Conservation (phyloP, 2,113 vertebrate species). For the Amia ocellicauda region DNA sequence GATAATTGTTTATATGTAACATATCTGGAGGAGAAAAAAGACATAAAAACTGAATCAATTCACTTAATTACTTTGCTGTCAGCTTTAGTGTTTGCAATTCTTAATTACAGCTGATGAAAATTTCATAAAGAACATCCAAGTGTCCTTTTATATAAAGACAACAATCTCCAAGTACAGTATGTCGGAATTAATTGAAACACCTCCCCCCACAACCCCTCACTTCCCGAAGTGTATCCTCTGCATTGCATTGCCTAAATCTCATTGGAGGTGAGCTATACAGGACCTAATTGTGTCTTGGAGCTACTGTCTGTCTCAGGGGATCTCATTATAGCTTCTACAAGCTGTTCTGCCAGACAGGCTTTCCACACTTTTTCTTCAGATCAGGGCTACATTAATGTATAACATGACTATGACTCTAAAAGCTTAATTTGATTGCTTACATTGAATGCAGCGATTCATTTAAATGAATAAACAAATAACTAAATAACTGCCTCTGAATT, state of each 20-base stretch:
- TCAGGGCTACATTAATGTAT: constrained; percentile 30
- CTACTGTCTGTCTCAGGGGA: constrained; percentile 60
- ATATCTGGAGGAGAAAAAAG: no score
- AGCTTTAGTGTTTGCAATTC: no score
- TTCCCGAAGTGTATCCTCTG: constrained; percentile 30
- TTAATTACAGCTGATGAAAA: no score
- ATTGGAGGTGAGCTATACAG: constrained; percentile 38
- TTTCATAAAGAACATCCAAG: no score
- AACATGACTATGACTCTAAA: constrained; percentile 29
- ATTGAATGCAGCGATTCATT: background rate
- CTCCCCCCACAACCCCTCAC: constrained; percentile 4
- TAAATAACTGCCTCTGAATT: no score
- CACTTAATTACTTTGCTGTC: no score
- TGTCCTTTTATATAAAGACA: background rate
- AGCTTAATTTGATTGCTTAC: background rate
- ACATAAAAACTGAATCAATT: no score
- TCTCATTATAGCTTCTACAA: constrained; percentile 66
- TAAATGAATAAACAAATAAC: background rate
- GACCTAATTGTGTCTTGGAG: constrained; percentile 65
- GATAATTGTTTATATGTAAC: no score
- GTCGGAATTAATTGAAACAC: background rate
- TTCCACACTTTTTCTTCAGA: constrained; percentile 41
- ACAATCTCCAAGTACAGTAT: background rate
- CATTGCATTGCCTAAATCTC: constrained; percentile 17
- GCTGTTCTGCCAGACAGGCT: constrained; percentile 48